A percentile compares a stretch with the other conserved stretches of the same genome.
Conservation (phyloP, 2,797 vertebrate genomes). For the Anguilla marmorata region DNA sequence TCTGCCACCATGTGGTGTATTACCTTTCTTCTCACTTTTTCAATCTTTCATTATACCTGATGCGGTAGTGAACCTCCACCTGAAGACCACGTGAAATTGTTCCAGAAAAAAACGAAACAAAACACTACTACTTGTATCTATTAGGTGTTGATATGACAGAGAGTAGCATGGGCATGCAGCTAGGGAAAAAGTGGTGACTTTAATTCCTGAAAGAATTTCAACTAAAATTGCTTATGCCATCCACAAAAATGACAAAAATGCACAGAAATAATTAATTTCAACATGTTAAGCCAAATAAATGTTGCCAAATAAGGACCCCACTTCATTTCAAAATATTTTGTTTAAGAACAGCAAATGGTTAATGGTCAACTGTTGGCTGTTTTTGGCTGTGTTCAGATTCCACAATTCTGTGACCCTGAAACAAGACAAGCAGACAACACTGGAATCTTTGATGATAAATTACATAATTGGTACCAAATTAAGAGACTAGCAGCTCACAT, state of each 20-base stretch:
- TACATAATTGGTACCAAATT: not conserved
- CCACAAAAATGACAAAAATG: not conserved
- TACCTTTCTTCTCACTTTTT: not conserved
- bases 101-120: too few relatives aligned
- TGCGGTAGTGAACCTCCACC: not conserved
- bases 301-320: not conserved
- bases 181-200: too few relatives aligned
- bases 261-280: not conserved
- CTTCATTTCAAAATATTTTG: not conserved
- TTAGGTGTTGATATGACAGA: too few relatives aligned
- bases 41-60: not conserved
- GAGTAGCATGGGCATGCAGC: too few relatives aligned
- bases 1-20: not conserved
- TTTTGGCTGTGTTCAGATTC: not conserved
- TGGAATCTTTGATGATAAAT: not conserved
- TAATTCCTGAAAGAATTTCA: too few relatives aligned
- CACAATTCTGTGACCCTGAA: slow-evolving; percentile 5
- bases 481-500: not conserved
- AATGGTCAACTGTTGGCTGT: not conserved
- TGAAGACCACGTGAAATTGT: too few relatives aligned
- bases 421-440: not conserved
- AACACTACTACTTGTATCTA: too few relatives aligned
- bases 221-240: too few relatives aligned
- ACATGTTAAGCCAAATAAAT: not conserved
- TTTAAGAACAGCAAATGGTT: not conserved